Conservation (phyloP, 2,888 invertebrate species). For the Drosophila anomalata region DNA sequence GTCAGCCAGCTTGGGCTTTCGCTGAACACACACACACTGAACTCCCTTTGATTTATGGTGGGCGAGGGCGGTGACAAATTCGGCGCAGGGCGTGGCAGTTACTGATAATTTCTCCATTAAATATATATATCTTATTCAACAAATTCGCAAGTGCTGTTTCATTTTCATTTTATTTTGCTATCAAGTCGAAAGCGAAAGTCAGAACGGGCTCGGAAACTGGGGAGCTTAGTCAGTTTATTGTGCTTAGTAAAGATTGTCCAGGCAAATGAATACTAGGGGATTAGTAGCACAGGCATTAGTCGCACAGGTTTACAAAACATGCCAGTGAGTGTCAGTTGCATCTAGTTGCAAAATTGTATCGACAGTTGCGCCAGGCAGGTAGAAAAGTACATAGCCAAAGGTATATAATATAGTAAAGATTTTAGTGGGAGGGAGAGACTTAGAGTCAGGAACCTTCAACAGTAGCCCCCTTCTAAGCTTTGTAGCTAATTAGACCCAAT, state of each 20-base stretch:
- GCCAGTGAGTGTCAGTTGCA: slow-evolving; percentile 40
- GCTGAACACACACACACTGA: slow-evolving; percentile 43
- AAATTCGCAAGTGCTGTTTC: slow-evolving; percentile 16
- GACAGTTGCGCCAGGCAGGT: slow-evolving; percentile 21
- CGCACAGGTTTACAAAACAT: slow-evolving; percentile 10
- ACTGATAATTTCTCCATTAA: slow-evolving; percentile 15
- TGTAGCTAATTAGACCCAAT: slow-evolving; percentile 67
- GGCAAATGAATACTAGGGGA: slow-evolving; percentile 35
- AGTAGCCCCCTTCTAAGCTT: slow-evolving; percentile 12
- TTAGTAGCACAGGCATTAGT: slow-evolving; percentile 19
- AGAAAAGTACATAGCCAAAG: slow-evolving; percentile 24
- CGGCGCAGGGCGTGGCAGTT: slow-evolving; percentile 39
- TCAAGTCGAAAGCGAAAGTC: slow-evolving; percentile 23
- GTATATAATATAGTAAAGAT: slow-evolving; percentile 30
- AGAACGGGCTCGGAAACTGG: slow-evolving; percentile 11
- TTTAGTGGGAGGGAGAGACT: slow-evolving; percentile 55
- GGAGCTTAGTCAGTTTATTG: slow-evolving; percentile 13
- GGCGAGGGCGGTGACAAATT: slow-evolving; percentile 21
- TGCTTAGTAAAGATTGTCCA: slow-evolving; percentile 62
- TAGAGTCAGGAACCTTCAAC: slow-evolving; percentile 53
- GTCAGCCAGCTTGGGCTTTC: slow-evolving; percentile 37
- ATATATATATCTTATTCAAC: slow-evolving; percentile 2
- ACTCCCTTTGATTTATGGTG: slow-evolving; percentile 52
- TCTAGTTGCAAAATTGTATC: slow-evolving; percentile 19
- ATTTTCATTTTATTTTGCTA: background rate